Base-by-base conservation (phyloP, 2,888 invertebrate genomes). In the Aplocera efformata region DNA sequence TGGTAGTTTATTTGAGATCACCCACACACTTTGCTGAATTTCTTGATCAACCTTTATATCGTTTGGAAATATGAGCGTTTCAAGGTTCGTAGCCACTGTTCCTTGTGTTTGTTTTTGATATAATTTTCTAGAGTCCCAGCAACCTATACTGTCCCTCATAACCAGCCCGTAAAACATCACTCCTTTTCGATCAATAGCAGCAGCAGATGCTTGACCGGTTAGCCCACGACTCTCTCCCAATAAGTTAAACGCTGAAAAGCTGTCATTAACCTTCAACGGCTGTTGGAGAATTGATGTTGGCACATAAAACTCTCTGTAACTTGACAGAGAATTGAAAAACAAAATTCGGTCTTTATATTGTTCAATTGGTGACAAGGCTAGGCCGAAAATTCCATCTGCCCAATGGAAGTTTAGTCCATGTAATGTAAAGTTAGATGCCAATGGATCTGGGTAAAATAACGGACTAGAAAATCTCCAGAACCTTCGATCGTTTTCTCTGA, bases 321-420 rank as follows among this genome's bases (percentile, higher is more conserved):
- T 94, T 0, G 96, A 94, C 92, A 96, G 91, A 0, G 96, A 91
- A 73, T 96, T 94, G 67, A 94, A 96, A 64, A 91, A 95, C 11
- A 96, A 67, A 1, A 91, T 83, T 32, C 93, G 88, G 32, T 95
- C 93, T 10, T 79, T 66, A 8, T 73, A 67, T 27, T 77, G 60
- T 35, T 81, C 63, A 1, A 80, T 65, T 1, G 92, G 91, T n/a
- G 92, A 91, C 28, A 94, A 63, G 0, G 94, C 91, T 53, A 94
- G 75, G 0, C 94, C 94, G 61, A 95, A 94, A 10, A 95, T 90
- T 0, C 95, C 95, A 63, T 95, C 95, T 5, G 93, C 88, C 95
- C 95, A 96, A 61, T 94, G 93, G 63, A 95, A 96, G 50, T 93
- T 92, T 0, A 94, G 63, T 1, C 93, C 94, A 48, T 94, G 93